Evolutionary conservation across 2,888 invertebrate genomes (phyloP).

Genomic region (Apoda limacodes): DNA sequence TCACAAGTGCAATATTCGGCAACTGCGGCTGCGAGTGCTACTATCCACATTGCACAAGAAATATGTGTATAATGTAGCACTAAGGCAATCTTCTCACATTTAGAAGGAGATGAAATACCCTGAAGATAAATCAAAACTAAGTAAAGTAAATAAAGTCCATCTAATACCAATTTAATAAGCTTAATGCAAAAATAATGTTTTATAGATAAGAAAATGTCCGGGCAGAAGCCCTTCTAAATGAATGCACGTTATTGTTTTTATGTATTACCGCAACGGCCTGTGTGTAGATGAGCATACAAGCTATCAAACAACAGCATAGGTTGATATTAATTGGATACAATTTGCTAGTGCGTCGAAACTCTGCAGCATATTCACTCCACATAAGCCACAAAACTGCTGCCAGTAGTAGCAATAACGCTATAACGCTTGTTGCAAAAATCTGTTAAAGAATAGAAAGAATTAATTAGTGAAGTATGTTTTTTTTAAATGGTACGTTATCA

Average conservation of each 20-base stretch:
- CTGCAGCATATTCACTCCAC: slow-evolving; percentile 47
- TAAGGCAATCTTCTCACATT: slow-evolving; percentile 76
- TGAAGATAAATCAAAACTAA: too few species aligned
- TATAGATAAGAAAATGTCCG: background rate
- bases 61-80: slow-evolving; percentile 78
- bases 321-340: slow-evolving; percentile 71
- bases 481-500: background rate
- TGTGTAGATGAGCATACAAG: slow-evolving; percentile 73
- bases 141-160: too few species aligned
- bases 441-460: too few species aligned
- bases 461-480: background rate
- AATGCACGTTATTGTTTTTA: background rate
- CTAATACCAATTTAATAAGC: background rate
- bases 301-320: slow-evolving; percentile 70
- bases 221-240: background rate
- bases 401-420: slow-evolving; percentile 37
- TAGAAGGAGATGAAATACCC: slow-evolving; percentile 73
- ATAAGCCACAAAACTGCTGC: slow-evolving; percentile 47
- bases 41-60: slow-evolving; percentile 77
- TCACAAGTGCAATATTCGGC: slow-evolving; percentile 71
- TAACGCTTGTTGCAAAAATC: slow-evolving; percentile 53
- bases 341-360: slow-evolving; percentile 56
- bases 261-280: slow-evolving; percentile 74
- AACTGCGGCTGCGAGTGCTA: slow-evolving; percentile 67
- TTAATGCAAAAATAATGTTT: background rate